These are phyloP conservation scores for Cheilinus undulatus DNA, from an alignment of 2,113 vertebrate species.

Conservation along the genomic window DNA sequence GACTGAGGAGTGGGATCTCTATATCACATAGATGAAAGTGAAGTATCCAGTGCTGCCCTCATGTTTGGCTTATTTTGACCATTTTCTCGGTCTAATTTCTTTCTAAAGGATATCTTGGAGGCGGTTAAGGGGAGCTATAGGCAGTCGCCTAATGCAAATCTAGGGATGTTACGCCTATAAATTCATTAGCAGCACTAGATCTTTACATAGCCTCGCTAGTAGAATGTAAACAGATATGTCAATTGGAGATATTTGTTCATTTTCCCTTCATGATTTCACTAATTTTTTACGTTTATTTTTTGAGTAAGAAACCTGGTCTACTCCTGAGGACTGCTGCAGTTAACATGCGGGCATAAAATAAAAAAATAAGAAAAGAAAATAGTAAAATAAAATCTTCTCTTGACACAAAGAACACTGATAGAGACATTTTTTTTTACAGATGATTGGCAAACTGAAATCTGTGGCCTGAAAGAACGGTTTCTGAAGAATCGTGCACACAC, in stretches of 20 bases:
- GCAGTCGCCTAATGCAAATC: conserved; percentile 26
- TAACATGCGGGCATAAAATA: conserved; percentile 63
- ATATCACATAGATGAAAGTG: conserved; percentile 26
- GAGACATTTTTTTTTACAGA: conserved; percentile 80
- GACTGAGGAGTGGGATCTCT: conserved; percentile 40
- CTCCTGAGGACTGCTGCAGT: conserved; percentile 80
- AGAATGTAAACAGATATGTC: conserved; percentile 44
- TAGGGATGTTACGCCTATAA: conserved; percentile 30
- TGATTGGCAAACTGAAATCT: conserved; percentile 77
- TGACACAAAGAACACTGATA: conserved; percentile 83
- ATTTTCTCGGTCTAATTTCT: conserved; percentile 31
- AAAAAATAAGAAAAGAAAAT: conserved; percentile 26
- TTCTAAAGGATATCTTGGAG: conserved; percentile 28
- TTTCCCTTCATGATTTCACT: conserved; percentile 52
- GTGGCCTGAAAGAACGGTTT: conserved; percentile 76
- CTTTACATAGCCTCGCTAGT: conserved; percentile 45
- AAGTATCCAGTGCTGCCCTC: conserved; percentile 40
- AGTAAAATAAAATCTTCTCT: conserved; percentile 68
- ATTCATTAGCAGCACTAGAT: conserved; percentile 72
- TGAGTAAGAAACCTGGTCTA: conserved; percentile 67
- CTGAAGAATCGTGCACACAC: conserved; percentile 87
- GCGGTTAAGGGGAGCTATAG: conserved; percentile 7
- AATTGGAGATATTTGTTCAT: conserved; percentile 36
- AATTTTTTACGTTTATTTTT: conserved; percentile 15
- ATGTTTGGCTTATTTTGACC: conserved; percentile 25